phyloP scores from a whole-genome alignment of 2,888 invertebrate genomes.

The Tridacna gigas region DNA sequence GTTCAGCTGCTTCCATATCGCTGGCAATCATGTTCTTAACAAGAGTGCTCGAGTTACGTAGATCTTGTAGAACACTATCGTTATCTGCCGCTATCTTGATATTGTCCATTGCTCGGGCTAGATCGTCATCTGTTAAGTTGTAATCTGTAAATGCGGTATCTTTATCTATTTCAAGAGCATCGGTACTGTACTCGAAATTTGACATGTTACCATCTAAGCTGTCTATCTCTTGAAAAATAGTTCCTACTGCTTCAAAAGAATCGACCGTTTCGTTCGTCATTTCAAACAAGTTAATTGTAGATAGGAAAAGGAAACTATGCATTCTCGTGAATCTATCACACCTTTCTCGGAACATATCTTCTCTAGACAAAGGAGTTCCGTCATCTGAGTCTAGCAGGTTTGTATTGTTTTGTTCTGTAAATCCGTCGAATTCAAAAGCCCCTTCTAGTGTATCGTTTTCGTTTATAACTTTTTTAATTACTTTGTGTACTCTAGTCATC shows the following conservation, averaged over 20 bases:
- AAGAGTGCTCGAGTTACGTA: not conserved
- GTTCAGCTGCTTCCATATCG: constrained; percentile 13
- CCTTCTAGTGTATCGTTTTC: not conserved
- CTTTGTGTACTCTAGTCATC: not conserved
- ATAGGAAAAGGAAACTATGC: constrained; percentile 19
- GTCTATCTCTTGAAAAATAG: not conserved
- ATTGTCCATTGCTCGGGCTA: constrained; percentile 20
- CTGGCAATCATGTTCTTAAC: constrained; percentile 14
- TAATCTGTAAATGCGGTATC: constrained; percentile 35
- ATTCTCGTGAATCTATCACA: constrained; percentile 27
- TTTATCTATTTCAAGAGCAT: constrained; percentile 22
- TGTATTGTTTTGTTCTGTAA: constrained; percentile 26
- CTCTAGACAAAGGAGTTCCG: constrained; percentile 27
- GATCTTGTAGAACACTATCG: constrained; percentile 30
- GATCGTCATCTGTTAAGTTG: constrained; percentile 38
- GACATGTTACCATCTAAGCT: not conserved
- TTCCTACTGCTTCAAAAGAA: constrained; percentile 1
- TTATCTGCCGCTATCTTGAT: constrained; percentile 9
- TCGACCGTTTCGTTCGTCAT: constrained; percentile 34
- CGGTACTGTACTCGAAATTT: constrained; percentile 5
- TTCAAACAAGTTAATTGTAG: constrained; percentile 14
- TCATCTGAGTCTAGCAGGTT: constrained; percentile 18
- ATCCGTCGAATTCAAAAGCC: not conserved
- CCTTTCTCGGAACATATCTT: constrained; percentile 29
- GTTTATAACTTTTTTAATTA: constrained; percentile 5